A percentile compares a stretch with the other conserved stretches of the same genome.
Evolutionary conservation across 1,140 invertebrate species (phyloP).

Genomic region (Sesamia nonagrioides): DNA sequence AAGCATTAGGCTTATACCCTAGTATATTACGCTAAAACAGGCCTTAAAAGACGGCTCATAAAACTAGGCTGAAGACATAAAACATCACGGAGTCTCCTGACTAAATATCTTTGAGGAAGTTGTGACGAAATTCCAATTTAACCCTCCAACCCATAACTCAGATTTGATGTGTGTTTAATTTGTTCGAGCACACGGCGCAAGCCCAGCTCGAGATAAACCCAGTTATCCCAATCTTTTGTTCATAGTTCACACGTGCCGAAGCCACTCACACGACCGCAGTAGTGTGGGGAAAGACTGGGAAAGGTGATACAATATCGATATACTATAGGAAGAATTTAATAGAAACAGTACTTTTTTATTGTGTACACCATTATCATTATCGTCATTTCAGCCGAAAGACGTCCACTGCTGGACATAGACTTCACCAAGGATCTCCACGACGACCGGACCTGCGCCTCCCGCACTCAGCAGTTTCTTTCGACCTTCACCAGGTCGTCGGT

Average conservation of each 20-base stretch:
- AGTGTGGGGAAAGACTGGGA: slow-evolving; percentile 8
- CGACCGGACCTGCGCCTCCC: too few species aligned
- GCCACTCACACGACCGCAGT: slow-evolving; percentile 43
- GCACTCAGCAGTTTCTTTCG: too few species aligned
- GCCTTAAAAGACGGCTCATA: slow-evolving; percentile 12
- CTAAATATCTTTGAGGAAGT: neutral
- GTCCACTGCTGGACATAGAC: too few species aligned
- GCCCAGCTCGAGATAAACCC: slow-evolving; percentile 36
- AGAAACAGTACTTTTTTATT: too few species aligned
- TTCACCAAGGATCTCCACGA: too few species aligned
- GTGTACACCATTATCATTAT: too few species aligned
- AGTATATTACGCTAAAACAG: neutral
- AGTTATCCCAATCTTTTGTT: slow-evolving; percentile 55
- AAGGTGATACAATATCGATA: neutral
- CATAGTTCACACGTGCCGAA: slow-evolving; percentile 52
- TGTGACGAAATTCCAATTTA: slow-evolving; percentile 25
- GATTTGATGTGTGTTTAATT: slow-evolving; percentile 48
- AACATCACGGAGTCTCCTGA: neutral
- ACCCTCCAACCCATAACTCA: slow-evolving; percentile 12
- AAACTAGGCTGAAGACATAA: slow-evolving; percentile 6
- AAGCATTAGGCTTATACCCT: neutral
- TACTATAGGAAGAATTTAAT: too few species aligned
- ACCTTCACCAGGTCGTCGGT: too few species aligned
- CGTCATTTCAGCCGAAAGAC: too few species aligned
- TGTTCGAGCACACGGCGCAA: slow-evolving; percentile 35